phyloP scores from a whole-genome alignment of 2,797 vertebrate genomes.

The Sebastes dallii region DNA sequence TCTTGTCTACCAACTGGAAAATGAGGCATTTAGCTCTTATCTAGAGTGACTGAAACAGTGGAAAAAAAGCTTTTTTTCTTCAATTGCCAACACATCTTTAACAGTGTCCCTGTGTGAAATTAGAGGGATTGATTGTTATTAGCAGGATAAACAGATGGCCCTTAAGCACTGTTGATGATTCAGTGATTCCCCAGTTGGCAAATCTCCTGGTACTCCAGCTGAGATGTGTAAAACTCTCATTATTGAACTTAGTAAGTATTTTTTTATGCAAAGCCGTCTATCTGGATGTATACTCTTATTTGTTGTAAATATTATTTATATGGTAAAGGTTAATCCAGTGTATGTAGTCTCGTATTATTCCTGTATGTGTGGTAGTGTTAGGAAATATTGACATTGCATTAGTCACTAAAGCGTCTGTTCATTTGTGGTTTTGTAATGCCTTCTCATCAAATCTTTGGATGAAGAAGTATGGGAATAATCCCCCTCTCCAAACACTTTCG shows the following conservation, averaged over 20 bases:
- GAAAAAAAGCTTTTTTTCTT: neutral
- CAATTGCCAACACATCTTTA: conserved; percentile 10
- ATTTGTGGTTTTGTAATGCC: conserved; percentile 43
- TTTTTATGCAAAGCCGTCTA: neutral
- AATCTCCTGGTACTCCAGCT: conserved; percentile 13
- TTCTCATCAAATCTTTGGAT: conserved; percentile 50
- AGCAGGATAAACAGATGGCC: conserved; percentile 50
- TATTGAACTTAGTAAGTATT: neutral
- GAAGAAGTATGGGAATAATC: conserved; percentile 59
- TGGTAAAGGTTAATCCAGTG: neutral
- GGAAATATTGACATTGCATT: conserved; percentile 22
- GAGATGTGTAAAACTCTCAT: neutral
- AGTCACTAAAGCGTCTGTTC: conserved; percentile 21
- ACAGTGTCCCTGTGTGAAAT: conserved; percentile 31
- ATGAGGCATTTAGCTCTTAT: conserved; percentile 12
- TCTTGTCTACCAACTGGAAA: neutral
- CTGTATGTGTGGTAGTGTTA: conserved; percentile 1
- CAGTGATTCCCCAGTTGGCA: conserved; percentile 25
- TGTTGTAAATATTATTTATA: neutral
- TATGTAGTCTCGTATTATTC: neutral
- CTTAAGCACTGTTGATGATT: conserved; percentile 38
- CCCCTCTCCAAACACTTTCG: conserved; percentile 29
- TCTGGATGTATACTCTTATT: neutral
- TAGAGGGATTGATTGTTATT: conserved; percentile 28
- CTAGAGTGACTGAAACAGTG: neutral